Evolutionary conservation across 2,888 invertebrate species (phyloP).

Genomic region (Netelia virgata): DNA sequence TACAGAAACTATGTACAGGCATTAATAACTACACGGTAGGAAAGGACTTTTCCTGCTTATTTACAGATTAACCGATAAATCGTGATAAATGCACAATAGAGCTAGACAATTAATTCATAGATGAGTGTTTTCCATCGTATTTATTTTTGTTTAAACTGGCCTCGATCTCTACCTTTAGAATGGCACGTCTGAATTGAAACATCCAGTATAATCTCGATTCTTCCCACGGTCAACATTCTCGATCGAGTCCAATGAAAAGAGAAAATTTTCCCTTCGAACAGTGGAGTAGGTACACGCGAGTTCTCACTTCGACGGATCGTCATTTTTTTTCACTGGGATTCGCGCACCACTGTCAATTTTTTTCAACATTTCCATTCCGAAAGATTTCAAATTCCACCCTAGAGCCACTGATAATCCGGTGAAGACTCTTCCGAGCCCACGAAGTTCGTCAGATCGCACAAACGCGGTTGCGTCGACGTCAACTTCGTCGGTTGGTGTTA

Average conservation of each 20-base stretch:
- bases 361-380: background rate
- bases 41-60: slow-evolving; percentile 52
- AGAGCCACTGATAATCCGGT: slow-evolving; percentile 70
- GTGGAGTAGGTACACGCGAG: background rate
- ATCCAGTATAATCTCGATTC: slow-evolving; percentile 21
- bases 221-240: background rate
- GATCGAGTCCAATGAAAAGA: background rate
- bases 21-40: slow-evolving; percentile 34
- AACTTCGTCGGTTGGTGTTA: slow-evolving; percentile 84
- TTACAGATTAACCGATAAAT: slow-evolving; percentile 54
- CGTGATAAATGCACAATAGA: slow-evolving; percentile 57
- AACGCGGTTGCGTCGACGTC: slow-evolving; percentile 59
- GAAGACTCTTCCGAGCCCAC: slow-evolving; percentile 65
- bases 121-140: background rate
- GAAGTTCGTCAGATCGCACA: slow-evolving; percentile 68
- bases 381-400: background rate
- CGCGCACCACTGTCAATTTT: slow-evolving; percentile 39
- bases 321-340: slow-evolving; percentile 57
- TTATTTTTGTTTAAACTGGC: slow-evolving; percentile 60
- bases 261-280: slow-evolving; percentile 6
- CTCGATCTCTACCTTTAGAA: slow-evolving; percentile 52
- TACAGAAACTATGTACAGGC: slow-evolving; percentile 66
- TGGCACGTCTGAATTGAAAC: slow-evolving; percentile 66
- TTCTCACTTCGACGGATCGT: background rate
- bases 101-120: slow-evolving; percentile 53